Conservation (phyloP, 2,888 invertebrate genomes). For the Oscheius sp. region DNA sequence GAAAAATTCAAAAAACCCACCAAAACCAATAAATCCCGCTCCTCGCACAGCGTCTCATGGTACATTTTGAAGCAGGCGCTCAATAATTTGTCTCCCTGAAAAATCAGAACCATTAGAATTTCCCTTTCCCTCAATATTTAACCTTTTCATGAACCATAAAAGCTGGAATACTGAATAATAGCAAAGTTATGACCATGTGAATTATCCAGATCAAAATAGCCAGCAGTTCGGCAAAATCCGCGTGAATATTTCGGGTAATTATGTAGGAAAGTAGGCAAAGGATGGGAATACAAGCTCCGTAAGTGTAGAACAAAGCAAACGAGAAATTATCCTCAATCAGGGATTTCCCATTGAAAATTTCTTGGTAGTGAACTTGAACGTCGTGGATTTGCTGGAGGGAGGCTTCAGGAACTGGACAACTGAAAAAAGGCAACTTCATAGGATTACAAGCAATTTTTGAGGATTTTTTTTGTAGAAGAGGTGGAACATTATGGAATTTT, state of each 20-base stretch:
- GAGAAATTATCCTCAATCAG: conserved; percentile 43
- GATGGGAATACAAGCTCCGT: conserved; percentile 40
- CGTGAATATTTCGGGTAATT: conserved; percentile 30
- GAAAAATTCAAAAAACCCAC: conserved; percentile 40
- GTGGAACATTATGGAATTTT: no score
- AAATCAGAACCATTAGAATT: background rate
- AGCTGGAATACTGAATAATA: conserved; percentile 57
- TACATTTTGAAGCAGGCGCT: conserved; percentile 58
- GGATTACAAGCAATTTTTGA: background rate
- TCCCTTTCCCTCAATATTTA: background rate
- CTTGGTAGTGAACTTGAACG: conserved; percentile 41
- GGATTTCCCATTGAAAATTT: conserved; percentile 40
- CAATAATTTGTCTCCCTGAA: conserved; percentile 55
- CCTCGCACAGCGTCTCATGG: conserved; percentile 58
- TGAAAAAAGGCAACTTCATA: conserved; percentile 1
- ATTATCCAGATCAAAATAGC: conserved; percentile 55
- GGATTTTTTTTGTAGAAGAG: background rate
- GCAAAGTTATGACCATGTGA: conserved; percentile 50
- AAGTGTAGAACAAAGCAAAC: conserved; percentile 41
- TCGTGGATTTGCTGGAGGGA: conserved; percentile 43
- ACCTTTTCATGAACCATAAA: conserved; percentile 62
- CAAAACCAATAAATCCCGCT: conserved; percentile 53
- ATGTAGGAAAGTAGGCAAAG: conserved; percentile 38
- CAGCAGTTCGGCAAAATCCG: conserved; percentile 50
- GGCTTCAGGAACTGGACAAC: conserved; percentile 43